These are phyloP conservation scores for Zaprionus inermis DNA, from an alignment of 1,140 invertebrate species.

Conservation along the genomic window DNA sequence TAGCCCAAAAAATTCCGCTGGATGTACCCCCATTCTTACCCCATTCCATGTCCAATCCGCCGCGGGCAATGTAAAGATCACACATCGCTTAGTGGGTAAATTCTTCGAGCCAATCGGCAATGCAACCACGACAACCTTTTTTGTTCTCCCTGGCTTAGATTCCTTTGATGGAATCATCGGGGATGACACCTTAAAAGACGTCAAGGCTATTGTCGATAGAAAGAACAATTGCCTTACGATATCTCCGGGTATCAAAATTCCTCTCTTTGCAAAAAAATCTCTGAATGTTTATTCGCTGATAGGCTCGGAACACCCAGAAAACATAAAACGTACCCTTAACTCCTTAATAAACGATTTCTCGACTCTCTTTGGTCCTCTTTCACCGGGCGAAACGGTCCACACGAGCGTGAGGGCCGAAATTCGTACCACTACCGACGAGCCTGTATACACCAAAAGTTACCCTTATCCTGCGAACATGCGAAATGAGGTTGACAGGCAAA, in stretches of 20 bases:
- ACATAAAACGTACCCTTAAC: not conserved
- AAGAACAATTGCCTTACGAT: not conserved
- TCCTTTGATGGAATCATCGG: conserved; percentile 4
- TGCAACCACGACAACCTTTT: not conserved
- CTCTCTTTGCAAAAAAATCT: not conserved
- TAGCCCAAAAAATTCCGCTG: too few species aligned
- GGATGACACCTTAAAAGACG: not conserved
- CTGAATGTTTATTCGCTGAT: not conserved
- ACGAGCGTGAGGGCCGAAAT: too few species aligned
- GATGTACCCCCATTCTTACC: too few species aligned
- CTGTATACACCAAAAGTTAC: not conserved
- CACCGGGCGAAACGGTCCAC: too few species aligned
- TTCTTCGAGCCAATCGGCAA: not conserved
- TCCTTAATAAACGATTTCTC: too few species aligned
- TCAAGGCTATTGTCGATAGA: not conserved
- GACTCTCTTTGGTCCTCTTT: too few species aligned
- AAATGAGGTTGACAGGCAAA: not conserved
- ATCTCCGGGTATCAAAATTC: not conserved
- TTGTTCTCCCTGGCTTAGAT: not conserved
- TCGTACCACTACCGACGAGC: too few species aligned
- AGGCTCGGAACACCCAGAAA: not conserved
- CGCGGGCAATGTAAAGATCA: not conserved
- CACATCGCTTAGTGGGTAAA: not conserved
- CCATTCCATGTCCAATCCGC: not conserved
- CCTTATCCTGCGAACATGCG: not conserved